A percentile compares a stretch with the other conserved stretches of the same genome.
Conservation (phyloP, 2,888 invertebrate species). For the Saturnia japonica region DNA sequence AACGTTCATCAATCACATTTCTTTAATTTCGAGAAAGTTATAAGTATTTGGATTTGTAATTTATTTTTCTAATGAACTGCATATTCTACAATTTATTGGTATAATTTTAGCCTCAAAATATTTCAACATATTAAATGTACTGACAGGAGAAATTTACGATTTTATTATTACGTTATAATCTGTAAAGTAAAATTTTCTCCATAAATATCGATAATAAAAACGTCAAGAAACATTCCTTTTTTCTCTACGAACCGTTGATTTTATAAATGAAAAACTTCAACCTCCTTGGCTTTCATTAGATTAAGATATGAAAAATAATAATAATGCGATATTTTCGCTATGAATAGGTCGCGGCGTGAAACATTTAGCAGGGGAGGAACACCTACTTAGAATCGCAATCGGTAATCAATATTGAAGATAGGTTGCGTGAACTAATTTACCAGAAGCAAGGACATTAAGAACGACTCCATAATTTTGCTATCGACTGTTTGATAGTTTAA, state of each 20-base stretch:
- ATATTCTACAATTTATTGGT: too few relatives aligned
- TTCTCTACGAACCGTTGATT: too few relatives aligned
- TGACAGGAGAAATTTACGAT: neutral
- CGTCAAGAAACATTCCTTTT: too few relatives aligned
- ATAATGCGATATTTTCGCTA: neutral
- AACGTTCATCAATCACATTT: neutral
- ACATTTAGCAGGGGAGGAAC: neutral
- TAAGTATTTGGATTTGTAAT: neutral
- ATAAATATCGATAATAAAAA: too few relatives aligned
- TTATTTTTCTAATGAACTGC: neutral
- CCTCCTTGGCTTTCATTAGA: too few relatives aligned
- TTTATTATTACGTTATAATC: too few relatives aligned
- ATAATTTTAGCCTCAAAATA: neutral
- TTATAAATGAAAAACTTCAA: too few relatives aligned
- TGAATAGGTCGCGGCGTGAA: neutral
- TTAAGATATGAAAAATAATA: too few relatives aligned
- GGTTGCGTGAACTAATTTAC: neutral
- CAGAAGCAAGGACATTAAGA: neutral
- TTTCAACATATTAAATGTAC: neutral
- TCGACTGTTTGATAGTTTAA: neutral
- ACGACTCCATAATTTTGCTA: neutral
- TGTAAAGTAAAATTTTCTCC: too few relatives aligned
- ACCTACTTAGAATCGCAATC: neutral
- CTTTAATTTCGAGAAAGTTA: neutral
- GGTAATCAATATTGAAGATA: constrained; percentile 6